phyloP scores from a whole-genome alignment of 2,888 invertebrate genomes.

The Auanema sp. region DNA sequence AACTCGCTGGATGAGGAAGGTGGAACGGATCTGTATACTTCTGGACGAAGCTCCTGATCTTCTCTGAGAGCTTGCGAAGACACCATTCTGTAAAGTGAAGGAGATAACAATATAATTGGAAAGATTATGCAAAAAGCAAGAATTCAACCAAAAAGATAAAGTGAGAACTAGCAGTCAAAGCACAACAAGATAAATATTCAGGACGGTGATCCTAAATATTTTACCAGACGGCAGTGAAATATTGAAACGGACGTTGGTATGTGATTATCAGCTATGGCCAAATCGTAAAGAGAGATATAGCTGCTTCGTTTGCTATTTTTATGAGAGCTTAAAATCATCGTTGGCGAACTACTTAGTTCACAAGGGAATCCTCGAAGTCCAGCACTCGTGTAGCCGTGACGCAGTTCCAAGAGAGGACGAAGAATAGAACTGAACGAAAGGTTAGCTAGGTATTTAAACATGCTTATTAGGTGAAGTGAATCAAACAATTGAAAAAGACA shows the following conservation, averaged over 20 bases:
- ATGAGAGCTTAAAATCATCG: constrained; percentile 10
- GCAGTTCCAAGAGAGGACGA: constrained; percentile 20
- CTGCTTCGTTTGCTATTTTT: constrained; percentile 7
- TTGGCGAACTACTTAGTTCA: constrained; percentile 16
- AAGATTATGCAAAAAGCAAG: neutral
- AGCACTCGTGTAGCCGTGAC: constrained; percentile 6
- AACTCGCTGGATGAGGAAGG: neutral
- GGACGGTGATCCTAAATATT: no score
- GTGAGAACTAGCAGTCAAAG: constrained; percentile 1
- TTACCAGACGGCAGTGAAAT: no score
- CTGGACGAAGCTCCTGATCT: constrained; percentile 7
- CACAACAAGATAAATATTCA: no score
- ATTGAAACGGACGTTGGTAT: constrained; percentile 19
- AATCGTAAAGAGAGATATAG: constrained; percentile 21
- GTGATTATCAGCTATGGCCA: constrained; percentile 16
- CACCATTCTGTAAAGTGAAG: constrained; percentile 17
- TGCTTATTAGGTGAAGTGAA: neutral
- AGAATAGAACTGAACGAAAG: constrained; percentile 21
- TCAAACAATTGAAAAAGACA: neutral
- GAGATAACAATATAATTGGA: neutral
- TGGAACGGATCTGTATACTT: neutral
- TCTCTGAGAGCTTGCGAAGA: constrained; percentile 15
- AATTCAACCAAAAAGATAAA: constrained; percentile 4
- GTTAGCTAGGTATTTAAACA: no score
- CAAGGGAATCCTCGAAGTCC: constrained; percentile 12